phyloP scores from a whole-genome alignment of 2,888 invertebrate genomes.

The Xestobium rufovillosum region DNA sequence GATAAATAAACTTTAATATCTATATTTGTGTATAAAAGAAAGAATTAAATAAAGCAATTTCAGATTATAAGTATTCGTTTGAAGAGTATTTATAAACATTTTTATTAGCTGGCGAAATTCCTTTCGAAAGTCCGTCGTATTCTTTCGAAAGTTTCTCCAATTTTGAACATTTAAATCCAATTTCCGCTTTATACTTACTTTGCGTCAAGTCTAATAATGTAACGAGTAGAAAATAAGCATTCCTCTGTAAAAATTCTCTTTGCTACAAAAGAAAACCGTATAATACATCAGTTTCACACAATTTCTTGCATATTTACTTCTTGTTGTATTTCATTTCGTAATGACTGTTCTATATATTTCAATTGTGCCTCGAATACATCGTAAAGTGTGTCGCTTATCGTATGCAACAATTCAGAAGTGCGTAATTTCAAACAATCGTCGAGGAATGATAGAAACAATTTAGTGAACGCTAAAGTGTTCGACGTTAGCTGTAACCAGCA shows the following conservation, averaged over 20 bases:
- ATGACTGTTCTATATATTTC: constrained; percentile 51
- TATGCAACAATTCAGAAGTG: constrained; percentile 65
- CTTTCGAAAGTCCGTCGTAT: constrained; percentile 47
- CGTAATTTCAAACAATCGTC: constrained; percentile 70
- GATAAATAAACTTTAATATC: neutral
- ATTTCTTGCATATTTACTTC: constrained; percentile 42
- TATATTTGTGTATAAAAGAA: neutral
- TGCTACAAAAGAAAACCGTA: constrained; percentile 31
- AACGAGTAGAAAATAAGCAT: constrained; percentile 63
- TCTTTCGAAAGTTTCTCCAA: constrained; percentile 48
- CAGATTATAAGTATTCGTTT: constrained; percentile 27
- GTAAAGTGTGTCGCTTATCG: constrained; percentile 64
- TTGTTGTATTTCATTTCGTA: constrained; percentile 48
- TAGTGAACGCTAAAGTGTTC: constrained; percentile 74
- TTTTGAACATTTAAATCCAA: constrained; percentile 52
- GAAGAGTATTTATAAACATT: constrained; percentile 62
- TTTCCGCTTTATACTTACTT: constrained; percentile 53
- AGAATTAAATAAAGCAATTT: neutral
- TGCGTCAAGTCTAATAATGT: constrained; percentile 58
- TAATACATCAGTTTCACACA: constrained; percentile 7
- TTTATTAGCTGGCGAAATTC: constrained; percentile 49
- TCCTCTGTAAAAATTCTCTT: constrained; percentile 52
- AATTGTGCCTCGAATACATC: constrained; percentile 70
- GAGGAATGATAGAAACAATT: constrained; percentile 63
- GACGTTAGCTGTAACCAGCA: constrained; percentile 69